phyloP scores from a whole-genome alignment of 1,140 invertebrate genomes.

The Hycleus phaleratus region DNA sequence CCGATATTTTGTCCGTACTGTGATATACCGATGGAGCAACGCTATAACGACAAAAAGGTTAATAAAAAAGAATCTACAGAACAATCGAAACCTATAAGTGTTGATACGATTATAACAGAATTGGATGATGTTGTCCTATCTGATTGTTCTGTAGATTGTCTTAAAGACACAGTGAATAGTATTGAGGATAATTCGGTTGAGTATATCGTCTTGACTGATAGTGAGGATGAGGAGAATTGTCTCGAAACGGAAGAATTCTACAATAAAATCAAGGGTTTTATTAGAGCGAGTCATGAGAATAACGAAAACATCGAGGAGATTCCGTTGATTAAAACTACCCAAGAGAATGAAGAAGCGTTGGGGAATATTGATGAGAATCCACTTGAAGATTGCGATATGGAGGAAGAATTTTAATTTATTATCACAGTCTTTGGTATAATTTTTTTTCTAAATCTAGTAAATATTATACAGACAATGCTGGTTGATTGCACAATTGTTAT shows the following conservation, averaged over 20 bases:
- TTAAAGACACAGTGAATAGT: constrained; percentile 17
- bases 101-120: background rate
- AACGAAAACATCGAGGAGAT: no score
- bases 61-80: background rate
- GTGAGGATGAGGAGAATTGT: constrained; percentile 21
- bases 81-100: background rate
- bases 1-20: constrained; percentile 30
- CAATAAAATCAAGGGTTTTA: background rate
- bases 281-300: no score
- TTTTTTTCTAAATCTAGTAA: background rate
- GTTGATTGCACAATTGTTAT: constrained; percentile 3
- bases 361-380: background rate
- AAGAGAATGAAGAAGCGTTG: no score
- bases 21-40: constrained; percentile 28
- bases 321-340: no score
- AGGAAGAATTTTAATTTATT: background rate
- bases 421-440: background rate
- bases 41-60: constrained; percentile 9
- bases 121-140: constrained; percentile 9
- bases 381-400: background rate
- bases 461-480: constrained; percentile 5
- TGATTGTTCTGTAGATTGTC: constrained; percentile 21
- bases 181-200: constrained; percentile 23
- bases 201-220: constrained; percentile 20
- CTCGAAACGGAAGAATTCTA: background rate